phyloP scores from a whole-genome alignment of 2,113 vertebrate species.

The Xiphophorus couchianus region DNA sequence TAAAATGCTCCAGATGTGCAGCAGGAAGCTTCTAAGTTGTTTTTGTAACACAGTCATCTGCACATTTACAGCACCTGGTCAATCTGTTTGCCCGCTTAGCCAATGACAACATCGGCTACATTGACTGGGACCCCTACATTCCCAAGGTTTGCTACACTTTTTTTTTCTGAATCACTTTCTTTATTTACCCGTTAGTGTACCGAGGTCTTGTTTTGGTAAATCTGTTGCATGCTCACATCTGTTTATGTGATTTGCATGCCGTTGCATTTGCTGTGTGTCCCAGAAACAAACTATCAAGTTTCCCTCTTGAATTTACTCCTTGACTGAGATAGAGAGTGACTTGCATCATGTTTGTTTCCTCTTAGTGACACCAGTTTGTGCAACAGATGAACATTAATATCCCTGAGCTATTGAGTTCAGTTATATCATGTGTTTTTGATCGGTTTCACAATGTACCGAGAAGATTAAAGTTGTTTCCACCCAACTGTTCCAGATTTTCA shows the following conservation, averaged over 20 bases:
- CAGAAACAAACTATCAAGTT: slow-evolving; percentile 62
- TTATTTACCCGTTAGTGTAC: not conserved
- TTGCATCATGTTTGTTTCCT: slow-evolving; percentile 33
- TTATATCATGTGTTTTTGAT: not conserved
- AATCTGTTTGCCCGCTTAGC: slow-evolving; percentile 96
- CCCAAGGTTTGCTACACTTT: slow-evolving; percentile 87
- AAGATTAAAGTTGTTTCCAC: not conserved
- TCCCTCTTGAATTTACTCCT: slow-evolving; percentile 46
- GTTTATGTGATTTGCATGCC: slow-evolving; percentile 38
- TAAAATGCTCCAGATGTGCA: not conserved
- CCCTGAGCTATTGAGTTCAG: not conserved
- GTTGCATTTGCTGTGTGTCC: slow-evolving; percentile 22
- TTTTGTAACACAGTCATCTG: slow-evolving; percentile 34
- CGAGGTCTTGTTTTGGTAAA: slow-evolving; percentile 23
- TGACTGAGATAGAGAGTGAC: slow-evolving; percentile 11
- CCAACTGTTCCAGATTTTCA: slow-evolving; percentile 88
- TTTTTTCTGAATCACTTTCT: not conserved
- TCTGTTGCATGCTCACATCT: slow-evolving; percentile 14
- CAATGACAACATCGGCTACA: slow-evolving; percentile 97
- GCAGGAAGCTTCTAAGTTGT: not conserved
- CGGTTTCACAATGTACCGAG: too few relatives aligned
- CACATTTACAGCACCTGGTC: slow-evolving; percentile 87
- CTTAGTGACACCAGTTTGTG: not conserved
- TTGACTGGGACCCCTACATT: slow-evolving; percentile 97
- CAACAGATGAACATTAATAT: slow-evolving; percentile 14